These are phyloP conservation scores for Empidonax traillii DNA, from an alignment of 2,113 vertebrate genomes.

Conservation along the genomic window DNA sequence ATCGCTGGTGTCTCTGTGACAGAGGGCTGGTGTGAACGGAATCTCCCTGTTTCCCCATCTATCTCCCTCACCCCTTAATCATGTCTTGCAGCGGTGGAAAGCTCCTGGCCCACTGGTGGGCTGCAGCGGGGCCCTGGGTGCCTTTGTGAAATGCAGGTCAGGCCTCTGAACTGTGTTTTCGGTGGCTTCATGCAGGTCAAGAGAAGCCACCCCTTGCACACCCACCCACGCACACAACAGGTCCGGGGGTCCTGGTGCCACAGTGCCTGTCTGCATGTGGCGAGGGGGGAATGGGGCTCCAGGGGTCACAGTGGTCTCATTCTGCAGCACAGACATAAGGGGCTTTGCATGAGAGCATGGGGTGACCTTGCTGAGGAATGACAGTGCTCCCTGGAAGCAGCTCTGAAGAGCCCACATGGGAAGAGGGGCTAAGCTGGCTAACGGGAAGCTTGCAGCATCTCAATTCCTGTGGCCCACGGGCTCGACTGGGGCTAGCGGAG, in stretches of 20 bases:
- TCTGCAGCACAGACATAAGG: neutral
- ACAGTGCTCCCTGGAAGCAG: conserved; percentile 3
- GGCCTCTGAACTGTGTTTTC: neutral
- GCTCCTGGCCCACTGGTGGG: neutral
- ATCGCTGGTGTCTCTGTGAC: neutral
- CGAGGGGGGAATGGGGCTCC: neutral
- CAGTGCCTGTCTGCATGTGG: neutral
- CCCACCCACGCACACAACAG: neutral
- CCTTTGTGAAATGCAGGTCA: neutral
- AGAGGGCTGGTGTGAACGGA: neutral
- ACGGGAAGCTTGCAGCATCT: neutral
- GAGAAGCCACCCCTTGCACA: neutral
- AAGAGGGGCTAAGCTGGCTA: neutral
- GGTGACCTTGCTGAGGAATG: conserved; percentile 40
- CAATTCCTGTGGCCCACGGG: neutral
- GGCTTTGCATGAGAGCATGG: neutral
- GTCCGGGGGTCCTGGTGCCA: neutral
- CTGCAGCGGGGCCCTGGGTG: neutral
- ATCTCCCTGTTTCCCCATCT: neutral
- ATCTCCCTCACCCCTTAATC: neutral
- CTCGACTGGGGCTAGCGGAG: neutral
- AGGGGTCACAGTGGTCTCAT: neutral
- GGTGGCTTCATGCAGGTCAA: neutral
- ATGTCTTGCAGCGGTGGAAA: neutral
- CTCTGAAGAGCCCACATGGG: neutral